Conservation (phyloP, 2,888 invertebrate species). For the Patella ulyssiponensis region DNA sequence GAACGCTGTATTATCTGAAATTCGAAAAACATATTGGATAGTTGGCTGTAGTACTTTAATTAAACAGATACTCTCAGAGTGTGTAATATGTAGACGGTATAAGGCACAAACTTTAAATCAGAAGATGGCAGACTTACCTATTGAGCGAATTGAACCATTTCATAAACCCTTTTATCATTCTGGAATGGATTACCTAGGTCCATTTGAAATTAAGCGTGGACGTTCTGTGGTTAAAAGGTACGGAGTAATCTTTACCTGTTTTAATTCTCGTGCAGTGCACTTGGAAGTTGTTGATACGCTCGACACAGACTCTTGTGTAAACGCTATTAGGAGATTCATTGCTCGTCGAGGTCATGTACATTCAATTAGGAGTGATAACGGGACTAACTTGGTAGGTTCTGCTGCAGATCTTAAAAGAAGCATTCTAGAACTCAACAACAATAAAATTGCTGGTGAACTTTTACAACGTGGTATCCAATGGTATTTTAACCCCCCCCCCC, state of each 20-base stretch:
- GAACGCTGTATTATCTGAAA: not conserved
- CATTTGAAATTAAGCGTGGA: slow-evolving; percentile 28
- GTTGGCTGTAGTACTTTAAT: not conserved
- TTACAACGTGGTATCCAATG: slow-evolving; percentile 28
- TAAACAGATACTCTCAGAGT: not conserved
- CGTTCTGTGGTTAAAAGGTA: slow-evolving; percentile 29
- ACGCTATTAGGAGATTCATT: slow-evolving; percentile 29
- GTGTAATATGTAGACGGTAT: slow-evolving; percentile 7
- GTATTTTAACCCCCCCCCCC: too few relatives aligned
- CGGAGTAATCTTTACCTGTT: slow-evolving; percentile 38
- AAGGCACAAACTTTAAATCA: not conserved
- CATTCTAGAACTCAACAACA: not conserved
- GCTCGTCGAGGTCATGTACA: slow-evolving; percentile 26
- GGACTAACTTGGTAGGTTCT: slow-evolving; percentile 34
- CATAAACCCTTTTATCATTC: slow-evolving; percentile 20
- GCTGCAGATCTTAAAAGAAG: not conserved
- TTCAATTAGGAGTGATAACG: slow-evolving; percentile 28
- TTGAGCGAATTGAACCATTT: not conserved
- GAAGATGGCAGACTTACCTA: slow-evolving; percentile 7
- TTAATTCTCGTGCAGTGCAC: slow-evolving; percentile 29
- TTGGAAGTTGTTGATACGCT: slow-evolving; percentile 30
- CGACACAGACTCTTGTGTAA: slow-evolving; percentile 27
- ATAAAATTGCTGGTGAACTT: not conserved
- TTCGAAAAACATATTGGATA: slow-evolving; percentile 23
- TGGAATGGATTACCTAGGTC: slow-evolving; percentile 34